These are phyloP conservation scores for Pimephales promelas DNA, from an alignment of 2,113 vertebrate genomes.

Conservation along the genomic window DNA sequence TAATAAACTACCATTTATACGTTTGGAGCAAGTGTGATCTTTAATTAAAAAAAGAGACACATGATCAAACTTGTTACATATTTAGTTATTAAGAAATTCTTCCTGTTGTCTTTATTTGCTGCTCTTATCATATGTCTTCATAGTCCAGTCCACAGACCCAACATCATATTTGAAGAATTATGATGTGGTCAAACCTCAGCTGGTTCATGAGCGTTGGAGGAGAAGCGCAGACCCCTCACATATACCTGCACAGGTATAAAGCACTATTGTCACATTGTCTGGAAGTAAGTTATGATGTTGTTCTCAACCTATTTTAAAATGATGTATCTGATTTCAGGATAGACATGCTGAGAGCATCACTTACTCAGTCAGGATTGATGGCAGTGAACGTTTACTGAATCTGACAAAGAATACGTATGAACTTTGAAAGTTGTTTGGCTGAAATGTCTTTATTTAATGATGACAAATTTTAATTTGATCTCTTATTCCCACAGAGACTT, in stretches of 20 bases:
- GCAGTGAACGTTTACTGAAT: conserved; percentile 62
- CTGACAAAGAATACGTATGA: conserved; percentile 73
- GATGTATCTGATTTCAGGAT: conserved; percentile 43
- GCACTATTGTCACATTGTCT: background rate
- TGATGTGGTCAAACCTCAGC: conserved; percentile 69
- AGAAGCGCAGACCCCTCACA: conserved; percentile 52
- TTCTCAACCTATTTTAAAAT: background rate
- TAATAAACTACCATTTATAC: too few species aligned
- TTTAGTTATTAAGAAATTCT: background rate
- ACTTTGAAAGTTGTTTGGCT: background rate
- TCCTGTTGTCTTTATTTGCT: background rate
- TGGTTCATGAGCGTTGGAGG: conserved; percentile 57
- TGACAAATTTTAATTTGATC: background rate
- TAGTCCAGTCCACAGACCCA: conserved; percentile 54
- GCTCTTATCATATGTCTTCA: background rate
- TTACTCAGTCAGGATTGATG: conserved; percentile 68
- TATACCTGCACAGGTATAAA: conserved; percentile 54
- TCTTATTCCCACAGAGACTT: conserved; percentile 68
- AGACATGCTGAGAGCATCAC: conserved; percentile 59
- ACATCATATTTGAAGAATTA: conserved; percentile 57
- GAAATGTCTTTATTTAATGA: background rate
- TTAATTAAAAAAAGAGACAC: background rate
- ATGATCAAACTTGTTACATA: background rate
- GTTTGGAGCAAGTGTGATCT: too few species aligned
- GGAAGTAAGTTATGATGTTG: background rate